phyloP scores from a whole-genome alignment of 2,113 vertebrate genomes.

The Puntigrus tetrazona region DNA sequence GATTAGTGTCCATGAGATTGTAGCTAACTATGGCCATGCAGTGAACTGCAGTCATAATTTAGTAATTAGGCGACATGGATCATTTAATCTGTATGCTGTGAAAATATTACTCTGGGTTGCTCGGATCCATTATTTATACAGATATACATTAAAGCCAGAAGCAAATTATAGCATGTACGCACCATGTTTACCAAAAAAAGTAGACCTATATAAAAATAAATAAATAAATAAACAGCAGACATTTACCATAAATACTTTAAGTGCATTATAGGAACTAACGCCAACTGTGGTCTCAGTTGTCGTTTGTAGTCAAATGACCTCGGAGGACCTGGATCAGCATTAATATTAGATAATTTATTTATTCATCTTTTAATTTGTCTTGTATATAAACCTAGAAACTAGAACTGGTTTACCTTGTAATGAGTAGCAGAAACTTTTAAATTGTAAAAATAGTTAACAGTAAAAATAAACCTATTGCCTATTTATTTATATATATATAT shows the following conservation, averaged over 20 bases:
- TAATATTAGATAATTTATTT: neutral
- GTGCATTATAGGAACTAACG: neutral
- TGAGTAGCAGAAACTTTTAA: too few species aligned
- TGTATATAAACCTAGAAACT: too few species aligned
- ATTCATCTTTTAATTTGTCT: too few species aligned
- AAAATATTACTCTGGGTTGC: neutral
- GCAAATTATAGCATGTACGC: neutral
- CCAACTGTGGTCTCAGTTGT: neutral
- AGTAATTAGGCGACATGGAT: slow-evolving; percentile 16
- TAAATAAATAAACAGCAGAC: too few species aligned
- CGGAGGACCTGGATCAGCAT: neutral
- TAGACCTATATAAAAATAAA: too few species aligned
- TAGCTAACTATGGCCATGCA: neutral
- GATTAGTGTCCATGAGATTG: slow-evolving; percentile 20
- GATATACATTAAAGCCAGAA: neutral
- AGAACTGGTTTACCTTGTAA: too few species aligned
- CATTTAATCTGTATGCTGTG: neutral
- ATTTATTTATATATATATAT: too few species aligned
- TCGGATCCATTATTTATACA: neutral
- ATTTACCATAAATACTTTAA: too few species aligned
- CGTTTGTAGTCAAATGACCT: neutral
- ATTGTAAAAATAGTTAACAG: too few species aligned
- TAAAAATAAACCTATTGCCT: too few species aligned
- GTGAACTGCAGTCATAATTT: too few species aligned
- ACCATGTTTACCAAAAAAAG: neutral